Evolutionary conservation across 2,113 vertebrate genomes (phyloP).

Genomic region (Oncorhynchus mykiss): DNA sequence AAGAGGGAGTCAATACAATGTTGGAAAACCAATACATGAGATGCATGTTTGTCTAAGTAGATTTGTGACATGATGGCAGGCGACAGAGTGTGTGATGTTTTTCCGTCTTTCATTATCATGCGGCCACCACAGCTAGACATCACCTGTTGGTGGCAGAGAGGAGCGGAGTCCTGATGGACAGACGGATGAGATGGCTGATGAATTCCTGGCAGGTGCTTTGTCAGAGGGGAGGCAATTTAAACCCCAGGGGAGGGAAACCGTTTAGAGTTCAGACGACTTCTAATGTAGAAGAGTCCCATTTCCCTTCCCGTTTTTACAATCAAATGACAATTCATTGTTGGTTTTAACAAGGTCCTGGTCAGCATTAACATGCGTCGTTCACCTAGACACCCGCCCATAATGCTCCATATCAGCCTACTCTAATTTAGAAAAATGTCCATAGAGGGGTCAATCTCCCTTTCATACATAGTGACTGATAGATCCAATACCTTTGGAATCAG

Average conservation of each 20-base stretch:
- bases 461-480: constrained; percentile 90
- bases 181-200: constrained; percentile 79
- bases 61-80: constrained; percentile 67
- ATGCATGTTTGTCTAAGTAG: constrained; percentile 65
- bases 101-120: constrained; percentile 79
- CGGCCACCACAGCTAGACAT: constrained; percentile 65
- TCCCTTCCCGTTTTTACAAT: constrained; percentile 44
- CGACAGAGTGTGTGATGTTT: constrained; percentile 78
- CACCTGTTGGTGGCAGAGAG: constrained; percentile 77
- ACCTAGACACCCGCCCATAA: constrained; percentile 38
- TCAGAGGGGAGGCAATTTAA: constrained; percentile 80
- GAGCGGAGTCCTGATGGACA: constrained; percentile 75
- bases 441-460: constrained; percentile 80
- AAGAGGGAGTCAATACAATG: constrained; percentile 9
- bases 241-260: constrained; percentile 69
- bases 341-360: constrained; percentile 55
- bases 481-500: constrained; percentile 92
- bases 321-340: constrained; percentile 51
- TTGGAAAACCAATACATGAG: constrained; percentile 48
- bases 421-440: constrained; percentile 78
- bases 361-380: constrained; percentile 49
- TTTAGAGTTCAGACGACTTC: constrained; percentile 59
- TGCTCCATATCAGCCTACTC: constrained; percentile 66
- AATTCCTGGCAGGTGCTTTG: constrained; percentile 82
- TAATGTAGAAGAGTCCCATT: constrained; percentile 53